phyloP scores from a whole-genome alignment of 2,113 vertebrate species.

The Lophotis ruficrista region DNA sequence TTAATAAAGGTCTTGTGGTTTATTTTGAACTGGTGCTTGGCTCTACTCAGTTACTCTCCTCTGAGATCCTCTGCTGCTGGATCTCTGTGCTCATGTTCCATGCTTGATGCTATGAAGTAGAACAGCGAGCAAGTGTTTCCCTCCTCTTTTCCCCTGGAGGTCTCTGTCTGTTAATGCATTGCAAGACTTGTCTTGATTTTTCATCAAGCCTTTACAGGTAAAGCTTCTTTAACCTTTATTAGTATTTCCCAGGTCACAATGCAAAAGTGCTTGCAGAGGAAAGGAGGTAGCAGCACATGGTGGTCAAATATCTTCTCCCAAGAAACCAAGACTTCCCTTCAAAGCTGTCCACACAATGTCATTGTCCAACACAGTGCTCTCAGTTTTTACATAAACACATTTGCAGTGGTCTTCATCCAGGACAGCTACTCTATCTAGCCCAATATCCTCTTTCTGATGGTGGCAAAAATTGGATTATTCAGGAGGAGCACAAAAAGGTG shows the following conservation, averaged over 20 bases:
- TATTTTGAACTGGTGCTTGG: background rate
- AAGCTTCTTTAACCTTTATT: background rate
- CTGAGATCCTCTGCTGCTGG: background rate
- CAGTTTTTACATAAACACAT: background rate
- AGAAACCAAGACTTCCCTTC: background rate
- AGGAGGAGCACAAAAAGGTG: background rate
- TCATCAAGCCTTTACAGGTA: background rate
- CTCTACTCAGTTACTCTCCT: background rate
- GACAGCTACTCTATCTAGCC: background rate
- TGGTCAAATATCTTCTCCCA: background rate
- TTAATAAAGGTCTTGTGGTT: background rate
- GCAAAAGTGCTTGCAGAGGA: background rate
- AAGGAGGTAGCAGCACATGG: background rate
- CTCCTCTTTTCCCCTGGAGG: background rate
- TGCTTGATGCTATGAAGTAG: background rate
- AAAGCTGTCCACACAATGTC: background rate
- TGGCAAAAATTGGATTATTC: background rate
- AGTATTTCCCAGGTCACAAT: background rate
- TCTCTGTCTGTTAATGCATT: background rate
- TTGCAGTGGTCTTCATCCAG: background rate
- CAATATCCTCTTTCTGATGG: background rate
- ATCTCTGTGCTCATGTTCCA: background rate
- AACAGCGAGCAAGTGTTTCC: accelerated
- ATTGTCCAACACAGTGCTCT: background rate
- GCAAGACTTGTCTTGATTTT: background rate